Percentiles rank a stretch among this genome's conserved stretches.
These are phyloP conservation scores for Chondrilla cf. caribensis DNA, from an alignment of 37 sponge, comb jelly and placozoan species.

Conservation along the genomic window DNA sequence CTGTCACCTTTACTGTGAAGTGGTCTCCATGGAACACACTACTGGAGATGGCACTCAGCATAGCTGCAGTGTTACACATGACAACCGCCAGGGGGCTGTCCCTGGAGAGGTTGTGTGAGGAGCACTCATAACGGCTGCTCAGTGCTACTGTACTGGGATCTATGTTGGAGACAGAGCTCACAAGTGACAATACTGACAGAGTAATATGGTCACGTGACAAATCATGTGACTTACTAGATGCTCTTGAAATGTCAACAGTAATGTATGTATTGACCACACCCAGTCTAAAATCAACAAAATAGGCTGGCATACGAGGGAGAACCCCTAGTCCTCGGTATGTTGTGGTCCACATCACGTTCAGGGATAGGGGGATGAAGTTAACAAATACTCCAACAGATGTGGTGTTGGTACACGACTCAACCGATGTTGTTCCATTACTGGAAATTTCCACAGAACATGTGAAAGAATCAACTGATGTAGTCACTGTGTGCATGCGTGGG, in stretches of 20 bases:
- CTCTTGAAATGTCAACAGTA: neutral
- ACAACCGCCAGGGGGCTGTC: constrained; percentile 33
- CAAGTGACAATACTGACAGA: neutral
- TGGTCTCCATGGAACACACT: constrained; percentile 77
- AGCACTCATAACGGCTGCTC: constrained; percentile 27
- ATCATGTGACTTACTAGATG: neutral
- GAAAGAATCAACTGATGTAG: constrained; percentile 3
- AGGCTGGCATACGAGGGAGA: constrained; percentile 46
- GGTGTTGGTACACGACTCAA: constrained; percentile 2
- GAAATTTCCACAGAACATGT: neutral
- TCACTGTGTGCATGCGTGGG: neutral
- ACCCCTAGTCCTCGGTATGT: constrained; percentile 26
- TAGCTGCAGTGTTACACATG: constrained; percentile 16
- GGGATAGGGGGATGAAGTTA: constrained; percentile 40
- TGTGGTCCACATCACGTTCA: constrained; percentile 33
- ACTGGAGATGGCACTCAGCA: neutral
- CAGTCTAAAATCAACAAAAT: constrained; percentile 38
- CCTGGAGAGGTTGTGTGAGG: neutral
- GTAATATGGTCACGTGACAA: neutral
- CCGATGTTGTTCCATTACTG: neutral
- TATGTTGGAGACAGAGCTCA: neutral
- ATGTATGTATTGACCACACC: constrained; percentile 31
- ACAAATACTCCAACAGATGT: constrained; percentile 31
- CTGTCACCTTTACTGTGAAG: neutral
- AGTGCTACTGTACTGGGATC: constrained; percentile 48